Evolutionary conservation across 2,888 invertebrate species (phyloP).

Genomic region (Sminthurides aquaticus): DNA sequence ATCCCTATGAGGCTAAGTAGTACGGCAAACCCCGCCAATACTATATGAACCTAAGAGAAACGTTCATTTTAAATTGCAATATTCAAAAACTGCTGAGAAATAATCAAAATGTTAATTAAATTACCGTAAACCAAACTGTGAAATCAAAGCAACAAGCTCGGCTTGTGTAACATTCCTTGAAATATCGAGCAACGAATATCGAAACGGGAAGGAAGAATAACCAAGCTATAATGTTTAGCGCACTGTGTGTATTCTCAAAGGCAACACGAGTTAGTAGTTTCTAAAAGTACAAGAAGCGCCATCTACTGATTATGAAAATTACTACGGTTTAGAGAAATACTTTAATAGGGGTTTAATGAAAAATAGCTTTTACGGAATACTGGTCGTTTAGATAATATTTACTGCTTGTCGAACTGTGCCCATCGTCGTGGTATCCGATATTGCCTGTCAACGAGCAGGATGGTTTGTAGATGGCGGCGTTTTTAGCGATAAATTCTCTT

Average conservation of each 20-base stretch:
- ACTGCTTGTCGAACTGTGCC: background rate
- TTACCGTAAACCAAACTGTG: background rate
- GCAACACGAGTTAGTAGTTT: background rate
- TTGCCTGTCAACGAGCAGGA: no score
- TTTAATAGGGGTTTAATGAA: background rate
- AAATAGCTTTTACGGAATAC: background rate
- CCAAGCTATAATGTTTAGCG: background rate
- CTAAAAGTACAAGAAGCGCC: background rate
- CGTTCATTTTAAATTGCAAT: background rate
- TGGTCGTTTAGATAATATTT: background rate
- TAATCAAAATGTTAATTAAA: background rate
- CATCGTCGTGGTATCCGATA: background rate
- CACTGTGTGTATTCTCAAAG: background rate
- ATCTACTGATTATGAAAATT: background rate
- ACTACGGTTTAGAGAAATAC: background rate
- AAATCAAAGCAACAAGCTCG: background rate
- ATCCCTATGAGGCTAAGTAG: no score
- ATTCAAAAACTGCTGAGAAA: background rate
- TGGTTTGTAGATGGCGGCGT: no score
- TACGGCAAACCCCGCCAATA: background rate
- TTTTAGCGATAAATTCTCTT: no score
- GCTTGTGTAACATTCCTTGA: background rate
- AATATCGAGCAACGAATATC: background rate
- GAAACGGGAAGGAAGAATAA: background rate
- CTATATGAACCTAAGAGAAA: background rate